Conservation (phyloP, 1,140 invertebrate genomes). For the Zaprionus camerounensis region DNA sequence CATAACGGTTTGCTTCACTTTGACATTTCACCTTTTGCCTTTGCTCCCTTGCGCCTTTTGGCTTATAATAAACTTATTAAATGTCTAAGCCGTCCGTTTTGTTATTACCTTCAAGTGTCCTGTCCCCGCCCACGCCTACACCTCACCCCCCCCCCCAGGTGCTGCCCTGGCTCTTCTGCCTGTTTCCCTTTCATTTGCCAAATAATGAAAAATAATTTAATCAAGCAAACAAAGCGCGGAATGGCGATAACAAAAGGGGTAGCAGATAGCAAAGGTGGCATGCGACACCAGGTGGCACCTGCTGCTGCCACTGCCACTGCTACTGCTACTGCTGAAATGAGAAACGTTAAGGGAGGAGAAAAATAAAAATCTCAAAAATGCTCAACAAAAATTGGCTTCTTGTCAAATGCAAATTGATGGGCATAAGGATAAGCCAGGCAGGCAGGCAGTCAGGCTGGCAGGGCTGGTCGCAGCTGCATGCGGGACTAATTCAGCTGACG, state of each 20-base stretch:
- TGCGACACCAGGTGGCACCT: conserved; percentile 14
- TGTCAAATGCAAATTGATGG: conserved; percentile 68
- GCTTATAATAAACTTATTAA: conserved; percentile 82
- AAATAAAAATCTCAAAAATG: conserved; percentile 12
- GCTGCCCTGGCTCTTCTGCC: not conserved
- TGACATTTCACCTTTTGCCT: conserved; percentile 46
- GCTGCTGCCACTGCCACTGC: not conserved
- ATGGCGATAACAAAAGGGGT: conserved; percentile 35
- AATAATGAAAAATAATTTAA: conserved; percentile 83
- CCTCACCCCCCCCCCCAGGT: not conserved
- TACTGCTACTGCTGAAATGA: conserved; percentile 6
- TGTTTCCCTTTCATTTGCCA: conserved; percentile 70
- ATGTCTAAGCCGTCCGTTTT: conserved; percentile 70
- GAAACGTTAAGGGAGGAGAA: conserved; percentile 47
- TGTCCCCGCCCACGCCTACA: not conserved
- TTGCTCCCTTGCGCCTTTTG: conserved; percentile 45
- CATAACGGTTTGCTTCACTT: conserved; percentile 48
- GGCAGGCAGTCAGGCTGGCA: not conserved
- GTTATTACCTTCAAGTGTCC: conserved; percentile 42
- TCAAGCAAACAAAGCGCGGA: conserved; percentile 75
- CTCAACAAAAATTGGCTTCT: conserved; percentile 27
- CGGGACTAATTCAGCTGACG: conserved; percentile 17
- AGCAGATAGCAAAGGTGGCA: conserved; percentile 21
- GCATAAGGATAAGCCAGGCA: conserved; percentile 38
- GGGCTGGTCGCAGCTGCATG: conserved; percentile 36